Evolutionary conservation across 2,113 vertebrate species (phyloP).

Genomic region (Scomber colias): DNA sequence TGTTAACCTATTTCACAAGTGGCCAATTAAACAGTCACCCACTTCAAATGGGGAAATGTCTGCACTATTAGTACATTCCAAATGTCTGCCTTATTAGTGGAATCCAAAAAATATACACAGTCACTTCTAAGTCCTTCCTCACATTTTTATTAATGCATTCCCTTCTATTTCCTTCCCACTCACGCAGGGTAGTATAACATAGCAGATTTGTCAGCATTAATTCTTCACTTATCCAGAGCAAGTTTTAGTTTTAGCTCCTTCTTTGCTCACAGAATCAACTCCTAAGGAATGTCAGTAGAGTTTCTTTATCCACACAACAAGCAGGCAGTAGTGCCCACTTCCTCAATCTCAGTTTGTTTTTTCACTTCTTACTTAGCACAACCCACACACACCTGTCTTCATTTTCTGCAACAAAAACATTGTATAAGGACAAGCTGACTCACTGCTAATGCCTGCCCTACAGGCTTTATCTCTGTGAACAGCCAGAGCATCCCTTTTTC

Average conservation of each 20-base stretch:
- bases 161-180: slow-evolving; percentile 15
- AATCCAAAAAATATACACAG: neutral
- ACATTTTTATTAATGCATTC: slow-evolving; percentile 41
- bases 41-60: slow-evolving; percentile 45
- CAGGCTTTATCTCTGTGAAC: slow-evolving; percentile 93
- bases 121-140: slow-evolving; percentile 13
- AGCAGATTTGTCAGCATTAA: slow-evolving; percentile 5
- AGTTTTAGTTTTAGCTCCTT: slow-evolving; percentile 24
- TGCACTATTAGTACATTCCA: slow-evolving; percentile 52
- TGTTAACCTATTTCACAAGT: slow-evolving; percentile 69
- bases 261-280: slow-evolving; percentile 11
- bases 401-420: slow-evolving; percentile 52
- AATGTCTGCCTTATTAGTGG: slow-evolving; percentile 52
- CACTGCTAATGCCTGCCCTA: slow-evolving; percentile 34
- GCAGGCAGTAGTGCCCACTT: slow-evolving; percentile 43
- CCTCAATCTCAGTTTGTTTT: slow-evolving; percentile 57
- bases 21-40: slow-evolving; percentile 68
- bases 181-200: neutral
- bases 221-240: slow-evolving; percentile 19
- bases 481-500: slow-evolving; percentile 90
- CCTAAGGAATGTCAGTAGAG: slow-evolving; percentile 3
- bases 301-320: slow-evolving; percentile 40
- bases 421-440: slow-evolving; percentile 55
- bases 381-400: slow-evolving; percentile 72
- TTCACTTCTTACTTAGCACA: slow-evolving; percentile 51